These are phyloP conservation scores for Naso thynnoides DNA, from an alignment of 2,797 vertebrate species.

Conservation along the genomic window DNA sequence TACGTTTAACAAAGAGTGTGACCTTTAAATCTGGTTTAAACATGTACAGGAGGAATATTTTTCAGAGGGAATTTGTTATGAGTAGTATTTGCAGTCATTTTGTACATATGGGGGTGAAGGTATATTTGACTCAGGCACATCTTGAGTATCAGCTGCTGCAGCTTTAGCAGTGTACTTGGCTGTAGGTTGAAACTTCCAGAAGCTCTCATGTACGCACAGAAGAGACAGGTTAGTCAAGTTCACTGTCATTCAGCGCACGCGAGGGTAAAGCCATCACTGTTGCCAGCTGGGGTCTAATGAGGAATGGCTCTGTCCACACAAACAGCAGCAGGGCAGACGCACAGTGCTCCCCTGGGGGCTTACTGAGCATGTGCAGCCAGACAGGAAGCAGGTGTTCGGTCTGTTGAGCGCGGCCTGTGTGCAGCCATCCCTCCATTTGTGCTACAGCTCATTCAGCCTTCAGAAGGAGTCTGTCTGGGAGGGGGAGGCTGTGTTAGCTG, in stretches of 20 bases:
- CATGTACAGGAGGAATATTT: neutral
- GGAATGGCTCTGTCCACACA: slow-evolving; percentile 36
- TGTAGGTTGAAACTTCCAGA: slow-evolving; percentile 41
- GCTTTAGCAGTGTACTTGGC: slow-evolving; percentile 24
- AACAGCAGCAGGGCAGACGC: slow-evolving; percentile 48
- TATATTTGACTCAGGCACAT: slow-evolving; percentile 19
- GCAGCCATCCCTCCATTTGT: slow-evolving; percentile 37
- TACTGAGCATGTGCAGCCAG: slow-evolving; percentile 70
- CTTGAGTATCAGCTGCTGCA: slow-evolving; percentile 26
- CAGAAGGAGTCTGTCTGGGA: slow-evolving; percentile 9
- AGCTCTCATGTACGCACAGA: slow-evolving; percentile 4
- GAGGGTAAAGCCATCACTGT: slow-evolving; percentile 27
- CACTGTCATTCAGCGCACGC: slow-evolving; percentile 20
- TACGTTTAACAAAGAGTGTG: too few relatives aligned
- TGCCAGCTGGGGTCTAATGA: slow-evolving; percentile 71
- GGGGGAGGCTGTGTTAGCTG: slow-evolving; percentile 22
- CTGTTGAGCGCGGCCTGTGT: slow-evolving; percentile 44
- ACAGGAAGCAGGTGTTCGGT: slow-evolving; percentile 74
- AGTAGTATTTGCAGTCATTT: slow-evolving; percentile 11
- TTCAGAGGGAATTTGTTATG: neutral
- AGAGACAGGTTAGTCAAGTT: slow-evolving; percentile 19
- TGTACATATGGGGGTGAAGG: slow-evolving; percentile 4
- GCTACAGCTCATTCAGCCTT: slow-evolving; percentile 46
- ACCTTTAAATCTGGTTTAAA: neutral
- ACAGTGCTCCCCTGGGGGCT: slow-evolving; percentile 29